Base-by-base conservation (phyloP, 1,140 invertebrate genomes). In the Nymphalis io region DNA sequence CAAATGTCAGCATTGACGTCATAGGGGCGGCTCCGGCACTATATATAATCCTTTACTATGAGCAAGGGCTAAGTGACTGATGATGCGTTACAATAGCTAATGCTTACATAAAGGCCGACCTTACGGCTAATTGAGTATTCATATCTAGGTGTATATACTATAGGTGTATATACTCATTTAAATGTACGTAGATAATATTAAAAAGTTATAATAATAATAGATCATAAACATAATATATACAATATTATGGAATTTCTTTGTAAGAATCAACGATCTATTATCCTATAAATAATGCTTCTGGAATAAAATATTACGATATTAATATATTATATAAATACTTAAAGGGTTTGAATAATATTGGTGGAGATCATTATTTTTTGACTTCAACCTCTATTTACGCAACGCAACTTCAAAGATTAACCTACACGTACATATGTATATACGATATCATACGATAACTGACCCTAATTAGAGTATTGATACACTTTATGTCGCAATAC, bases 1-100 rank as follows among this genome's bases (percentile, higher is more conserved):
- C 76, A 89, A 89, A 89, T 89, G 87, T 85, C 87, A 86, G 80
- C 61, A 77, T 84, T 89, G 85, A 88, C 87, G 87, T 89, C 87
- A 89, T 57, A 81, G 65, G 76, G 78, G 73, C 68, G 68, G 78
- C 60, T 73, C 63, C 68, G 53, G 60, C 59, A 68, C 83, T 86
- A 85, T 86, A 85, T 82, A 84, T 85, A 85, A 75, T 71, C 70
- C 66, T 70, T 60, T 58, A 72, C 70, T 58, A 64, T 48, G 64
- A 65, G 67, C 74, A 79, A 78, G 74, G 80, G 76, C 79, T 72
- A 70, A 70, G 51, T 60, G 66, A 33, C 42, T 27, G 64, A 38
- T 62, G 70, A 40, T 48, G 48, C 51, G 72, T 58, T 67, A 72
- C 40, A 53, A 68, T 39, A 53, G 66, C 64, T 60, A 68, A 68